phyloP scores from a whole-genome alignment of 2,797 vertebrate genomes.

The Menidia menidia region DNA sequence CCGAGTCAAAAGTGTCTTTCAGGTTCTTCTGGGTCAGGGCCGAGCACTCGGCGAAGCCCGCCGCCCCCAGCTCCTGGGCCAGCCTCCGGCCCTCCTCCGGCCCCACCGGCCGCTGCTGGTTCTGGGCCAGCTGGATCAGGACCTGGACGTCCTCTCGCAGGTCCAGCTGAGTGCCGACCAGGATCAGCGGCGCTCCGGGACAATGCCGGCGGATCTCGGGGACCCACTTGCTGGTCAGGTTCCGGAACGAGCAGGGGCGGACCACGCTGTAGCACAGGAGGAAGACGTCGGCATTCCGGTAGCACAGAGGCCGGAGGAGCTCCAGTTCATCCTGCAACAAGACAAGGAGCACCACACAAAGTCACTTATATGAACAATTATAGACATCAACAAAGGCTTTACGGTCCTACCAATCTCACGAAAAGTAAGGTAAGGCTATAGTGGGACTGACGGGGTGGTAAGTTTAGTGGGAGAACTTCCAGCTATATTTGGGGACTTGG shows the following conservation, averaged over 20 bases:
- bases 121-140: slow-evolving; percentile 87
- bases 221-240: slow-evolving; percentile 85
- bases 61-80: slow-evolving; percentile 86
- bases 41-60: slow-evolving; percentile 73
- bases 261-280: slow-evolving; percentile 93
- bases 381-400: no score
- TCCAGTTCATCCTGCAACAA: slow-evolving; percentile 74
- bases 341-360: background rate
- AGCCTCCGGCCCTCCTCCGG: slow-evolving; percentile 85
- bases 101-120: slow-evolving; percentile 85
- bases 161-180: slow-evolving; percentile 92
- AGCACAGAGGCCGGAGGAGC: slow-evolving; percentile 89
- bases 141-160: slow-evolving; percentile 91
- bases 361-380: background rate
- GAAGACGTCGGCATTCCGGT: slow-evolving; percentile 89
- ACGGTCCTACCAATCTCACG: no score
- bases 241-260: slow-evolving; percentile 89
- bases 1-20: slow-evolving; percentile 78
- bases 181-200: slow-evolving; percentile 85
- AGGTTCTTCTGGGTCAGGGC: slow-evolving; percentile 83
- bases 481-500: no score
- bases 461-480: no score
- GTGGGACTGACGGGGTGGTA: no score
- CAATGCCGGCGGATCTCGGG: slow-evolving; percentile 88
- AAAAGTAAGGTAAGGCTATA: no score